phyloP scores from a whole-genome alignment of 2,113 vertebrate species.

The Donacobius atricapilla region DNA sequence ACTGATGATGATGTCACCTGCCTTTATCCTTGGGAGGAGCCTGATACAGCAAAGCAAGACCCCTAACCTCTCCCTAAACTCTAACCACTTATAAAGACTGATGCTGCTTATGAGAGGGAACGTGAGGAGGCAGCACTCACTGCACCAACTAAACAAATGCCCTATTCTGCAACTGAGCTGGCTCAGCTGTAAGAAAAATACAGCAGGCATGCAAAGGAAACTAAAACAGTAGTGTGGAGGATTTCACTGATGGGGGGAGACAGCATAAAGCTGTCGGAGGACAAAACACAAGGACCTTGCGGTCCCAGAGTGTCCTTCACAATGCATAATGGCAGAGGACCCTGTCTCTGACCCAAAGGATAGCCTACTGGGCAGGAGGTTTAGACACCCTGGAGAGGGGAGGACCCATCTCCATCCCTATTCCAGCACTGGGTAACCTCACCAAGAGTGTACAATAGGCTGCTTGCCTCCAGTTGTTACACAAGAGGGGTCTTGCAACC shows the following conservation, averaged over 20 bases:
- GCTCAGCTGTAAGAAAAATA: neutral
- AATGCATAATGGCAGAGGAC: neutral
- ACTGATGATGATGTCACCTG: neutral
- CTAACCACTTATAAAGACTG: neutral
- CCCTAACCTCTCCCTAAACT: neutral
- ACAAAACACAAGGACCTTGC: neutral
- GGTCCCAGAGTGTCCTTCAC: neutral
- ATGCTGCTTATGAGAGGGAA: neutral
- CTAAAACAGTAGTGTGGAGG: neutral
- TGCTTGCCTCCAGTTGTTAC: neutral
- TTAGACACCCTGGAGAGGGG: neutral
- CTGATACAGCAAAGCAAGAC: neutral
- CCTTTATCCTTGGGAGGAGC: neutral
- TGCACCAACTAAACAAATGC: neutral
- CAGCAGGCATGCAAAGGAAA: neutral
- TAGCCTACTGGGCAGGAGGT: neutral
- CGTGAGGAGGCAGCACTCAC: neutral
- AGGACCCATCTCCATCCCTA: neutral
- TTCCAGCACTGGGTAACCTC: neutral
- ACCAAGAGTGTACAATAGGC: neutral
- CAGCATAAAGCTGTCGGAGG: neutral
- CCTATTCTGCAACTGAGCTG: neutral
- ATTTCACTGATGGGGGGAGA: neutral
- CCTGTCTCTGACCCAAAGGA: neutral
- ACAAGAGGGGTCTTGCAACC: neutral